Base-by-base conservation (phyloP, 30 jellyfish, hydroid and myxozoan genomes). In the Rhopilema esculentum region DNA sequence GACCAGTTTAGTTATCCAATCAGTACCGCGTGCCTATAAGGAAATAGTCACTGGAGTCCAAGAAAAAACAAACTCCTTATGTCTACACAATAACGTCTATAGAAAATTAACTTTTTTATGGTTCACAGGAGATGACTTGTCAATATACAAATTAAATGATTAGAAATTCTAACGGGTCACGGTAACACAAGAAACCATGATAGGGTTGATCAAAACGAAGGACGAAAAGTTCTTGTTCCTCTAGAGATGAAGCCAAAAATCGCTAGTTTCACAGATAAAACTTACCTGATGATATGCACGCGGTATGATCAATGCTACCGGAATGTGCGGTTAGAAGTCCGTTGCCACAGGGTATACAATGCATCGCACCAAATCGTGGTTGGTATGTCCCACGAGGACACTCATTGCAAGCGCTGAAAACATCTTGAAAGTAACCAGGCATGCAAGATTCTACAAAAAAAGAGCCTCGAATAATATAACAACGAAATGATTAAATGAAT, bases 381-480 rank as follows among this genome's bases (percentile, higher is more conserved):
- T 92, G 98, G 68, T 79, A 92, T n/a, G 91, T 83, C 9, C 98
- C 98, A 19, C 70, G 27, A 12, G 98, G 96, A 66, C 98, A 92
- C 19, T 72, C 78, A 32, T 65, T 29, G 50, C 98, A 92, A 48
- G 72, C 64, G 4, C 98, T 82, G 69, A 77, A 77, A 31, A 94
- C 94, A 69, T 80, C 77, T 22, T 92, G 96, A 70, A 77, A 92
- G 80, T 33, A 75, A 4, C 98, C 98, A n/a, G 98, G 96, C 22
- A 78, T 77, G 72, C 98, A 92, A 17, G 84, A 30, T 69, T 76
- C 91, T 88, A 77, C 49, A 24, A 52, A 23, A 6, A 26, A 26
- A 27, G 49, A 79, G n/a, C n/a, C 21, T 32, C 31, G 1, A 12
- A 17, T n/a, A n/a, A n/a, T n/a, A n/a, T n/a, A n/a, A n/a, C n/a